Conservation (phyloP, 2,113 vertebrate genomes). For the Varanus komodoensis region DNA sequence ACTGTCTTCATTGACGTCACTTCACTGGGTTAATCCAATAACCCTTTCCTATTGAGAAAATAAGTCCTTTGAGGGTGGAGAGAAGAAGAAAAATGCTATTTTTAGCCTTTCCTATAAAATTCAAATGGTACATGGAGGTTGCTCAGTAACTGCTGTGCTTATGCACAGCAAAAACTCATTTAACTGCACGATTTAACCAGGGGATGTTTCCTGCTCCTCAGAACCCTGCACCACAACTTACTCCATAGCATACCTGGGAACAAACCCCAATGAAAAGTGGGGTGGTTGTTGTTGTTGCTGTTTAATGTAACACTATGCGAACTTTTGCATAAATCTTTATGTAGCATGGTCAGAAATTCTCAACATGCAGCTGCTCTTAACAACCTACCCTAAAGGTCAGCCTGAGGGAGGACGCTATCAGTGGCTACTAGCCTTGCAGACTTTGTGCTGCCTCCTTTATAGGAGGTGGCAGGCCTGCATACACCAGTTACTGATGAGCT, state of each 20-base stretch:
- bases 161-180: not conserved
- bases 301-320: not conserved
- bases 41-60: constrained; percentile 46
- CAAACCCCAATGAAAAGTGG: not conserved
- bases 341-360: not conserved
- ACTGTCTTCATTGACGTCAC: constrained; percentile 23
- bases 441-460: too few relatives aligned
- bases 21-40: constrained; percentile 46
- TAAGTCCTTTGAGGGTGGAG: constrained; percentile 27
- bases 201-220: not conserved
- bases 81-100: constrained; percentile 29
- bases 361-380: not conserved
- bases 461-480: too few relatives aligned
- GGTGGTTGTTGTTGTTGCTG: too few relatives aligned
- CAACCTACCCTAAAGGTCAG: too few relatives aligned
- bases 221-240: not conserved
- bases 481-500: too few relatives aligned
- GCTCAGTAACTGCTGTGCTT: constrained; percentile 42
- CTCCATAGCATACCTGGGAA: not conserved
- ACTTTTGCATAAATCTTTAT: not conserved
- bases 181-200: not conserved
- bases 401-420: too few relatives aligned
- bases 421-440: too few relatives aligned
- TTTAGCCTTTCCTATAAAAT: constrained; percentile 21
- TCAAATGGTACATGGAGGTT: not conserved